Percentiles rank a stretch among this genome's conserved stretches.
Conservation (phyloP, 2,797 vertebrate species). For the Buphagus erythrorhynchus region DNA sequence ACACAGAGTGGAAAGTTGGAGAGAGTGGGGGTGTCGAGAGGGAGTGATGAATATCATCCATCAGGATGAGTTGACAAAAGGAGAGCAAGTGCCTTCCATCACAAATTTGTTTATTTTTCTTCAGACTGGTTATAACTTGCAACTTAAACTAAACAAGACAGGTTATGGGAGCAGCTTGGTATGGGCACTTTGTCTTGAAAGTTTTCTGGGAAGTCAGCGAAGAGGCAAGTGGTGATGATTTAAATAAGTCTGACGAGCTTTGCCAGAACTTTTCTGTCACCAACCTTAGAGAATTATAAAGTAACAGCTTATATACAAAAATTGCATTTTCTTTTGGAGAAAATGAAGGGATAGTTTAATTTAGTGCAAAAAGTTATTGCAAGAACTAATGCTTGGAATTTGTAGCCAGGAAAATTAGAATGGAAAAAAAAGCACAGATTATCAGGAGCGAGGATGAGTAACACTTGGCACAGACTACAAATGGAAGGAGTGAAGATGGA, state of each 20-base stretch:
- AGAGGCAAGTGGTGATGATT: neutral
- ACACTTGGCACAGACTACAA: neutral
- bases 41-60: neutral
- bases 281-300: neutral
- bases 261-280: neutral
- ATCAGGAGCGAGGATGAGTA: conserved; percentile 6
- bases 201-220: neutral
- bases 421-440: conserved; percentile 38
- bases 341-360: neutral
- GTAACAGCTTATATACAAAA: neutral
- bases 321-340: neutral
- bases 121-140: neutral
- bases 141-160: neutral
- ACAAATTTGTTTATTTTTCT: neutral
- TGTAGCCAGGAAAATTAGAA: conserved; percentile 8
- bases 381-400: neutral
- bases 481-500: neutral
- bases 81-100: neutral
- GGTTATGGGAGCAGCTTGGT: neutral
- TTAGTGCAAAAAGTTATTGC: neutral
- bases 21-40: neutral
- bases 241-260: neutral
- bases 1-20: neutral
- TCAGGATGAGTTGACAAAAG: neutral
- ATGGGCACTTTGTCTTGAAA: neutral